These are phyloP conservation scores for Bradypodion pumilum DNA, from an alignment of 2,797 vertebrate species.

Conservation along the genomic window DNA sequence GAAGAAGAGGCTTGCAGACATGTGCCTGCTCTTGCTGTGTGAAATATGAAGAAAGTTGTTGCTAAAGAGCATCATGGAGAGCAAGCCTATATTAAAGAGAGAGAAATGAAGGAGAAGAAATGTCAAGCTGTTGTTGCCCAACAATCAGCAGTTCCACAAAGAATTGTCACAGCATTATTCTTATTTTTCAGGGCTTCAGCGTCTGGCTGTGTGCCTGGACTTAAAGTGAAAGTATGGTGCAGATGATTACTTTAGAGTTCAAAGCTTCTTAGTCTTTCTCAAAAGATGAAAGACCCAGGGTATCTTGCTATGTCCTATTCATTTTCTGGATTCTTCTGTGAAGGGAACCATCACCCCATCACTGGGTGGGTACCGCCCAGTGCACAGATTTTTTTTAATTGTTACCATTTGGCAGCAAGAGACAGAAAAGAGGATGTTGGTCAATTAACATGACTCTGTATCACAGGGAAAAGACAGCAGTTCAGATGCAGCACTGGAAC, in stretches of 20 bases:
- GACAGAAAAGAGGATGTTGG: not conserved
- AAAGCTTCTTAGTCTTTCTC: not conserved
- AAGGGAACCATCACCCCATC: not conserved
- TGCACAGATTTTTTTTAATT: not conserved
- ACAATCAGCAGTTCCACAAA: conserved; percentile 15
- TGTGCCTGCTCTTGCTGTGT: not conserved
- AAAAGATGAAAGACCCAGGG: not conserved
- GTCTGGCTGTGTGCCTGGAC: conserved; percentile 12
- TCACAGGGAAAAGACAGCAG: not conserved
- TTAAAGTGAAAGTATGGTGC: not conserved
- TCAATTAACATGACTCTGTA: too few relatives aligned
- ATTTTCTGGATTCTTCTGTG: not conserved
- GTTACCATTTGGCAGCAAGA: not conserved
- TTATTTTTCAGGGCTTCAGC: not conserved
- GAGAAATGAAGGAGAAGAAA: not conserved
- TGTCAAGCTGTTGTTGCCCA: not conserved
- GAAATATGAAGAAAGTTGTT: not conserved
- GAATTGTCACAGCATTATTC: conserved; percentile 1
- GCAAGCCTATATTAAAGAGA: not conserved
- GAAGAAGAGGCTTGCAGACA: not conserved
- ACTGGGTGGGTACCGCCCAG: not conserved
- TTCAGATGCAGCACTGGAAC: not conserved
- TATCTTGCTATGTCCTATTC: not conserved
- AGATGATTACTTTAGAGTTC: not conserved
- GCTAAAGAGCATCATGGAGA: not conserved